Base-by-base conservation (phyloP, 1,140 invertebrate genomes). In the Diuraphis noxia region DNA sequence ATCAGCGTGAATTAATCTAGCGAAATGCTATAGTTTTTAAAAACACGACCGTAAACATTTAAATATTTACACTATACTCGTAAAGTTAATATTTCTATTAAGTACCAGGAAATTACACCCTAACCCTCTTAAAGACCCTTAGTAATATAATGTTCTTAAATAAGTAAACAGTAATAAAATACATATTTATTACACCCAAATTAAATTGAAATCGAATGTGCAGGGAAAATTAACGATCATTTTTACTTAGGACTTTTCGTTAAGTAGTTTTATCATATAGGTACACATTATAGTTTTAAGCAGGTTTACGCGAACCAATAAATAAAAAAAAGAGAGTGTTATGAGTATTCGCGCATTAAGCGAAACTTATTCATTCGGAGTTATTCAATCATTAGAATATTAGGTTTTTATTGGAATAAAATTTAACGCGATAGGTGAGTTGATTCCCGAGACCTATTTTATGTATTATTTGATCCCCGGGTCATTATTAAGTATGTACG, bases 81-180 rank as follows among this genome's bases (percentile, higher is more conserved):
- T 63, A 88, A 88, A 88, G 40, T 56, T 63, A 63, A 88, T 63
- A 63, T 88, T 88, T 88, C 86, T 88, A 38, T 86, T 86, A 86
- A 52, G 85, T 36, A 56, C 86, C 86, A 38, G 49, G 49, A 88
- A 88, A 88, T 40, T 38, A 63, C 86, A 63, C 52, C 86, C 86
- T 63, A 56, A 88, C 86, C 86, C 86, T 88, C 86, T 88, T 63
- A 63, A 63, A 63, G 86, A 88, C 86, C 86, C 86, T 38, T 40
- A 88, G 86, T 88, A 63, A 88, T 63, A 88, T 88, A 63, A 88
- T 88, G 52, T 63, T 88, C 86, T 63, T 25, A 30, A 56, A 40
- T 63, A 63, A 88, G 86, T 41, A 88, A 88, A 88, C 49, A 88
- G 86, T 43, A 63, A 88, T 88, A 88, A 88, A 88, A 40, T 88